phyloP scores from a whole-genome alignment of 2,113 vertebrate genomes.

The Urocolius indicus region DNA sequence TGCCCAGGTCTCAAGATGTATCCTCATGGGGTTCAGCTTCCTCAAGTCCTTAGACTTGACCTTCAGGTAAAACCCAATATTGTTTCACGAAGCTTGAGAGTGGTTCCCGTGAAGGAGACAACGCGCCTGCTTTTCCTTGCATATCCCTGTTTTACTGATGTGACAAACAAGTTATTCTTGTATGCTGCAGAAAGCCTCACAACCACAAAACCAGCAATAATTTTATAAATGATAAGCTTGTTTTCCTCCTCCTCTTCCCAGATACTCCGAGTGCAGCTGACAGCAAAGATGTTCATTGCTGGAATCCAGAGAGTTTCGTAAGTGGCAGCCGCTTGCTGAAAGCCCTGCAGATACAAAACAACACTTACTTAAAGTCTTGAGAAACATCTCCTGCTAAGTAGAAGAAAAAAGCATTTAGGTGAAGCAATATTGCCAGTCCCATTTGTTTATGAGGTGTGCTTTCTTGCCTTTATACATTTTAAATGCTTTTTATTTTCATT shows the following conservation, averaged over 20 bases:
- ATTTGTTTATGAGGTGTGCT: constrained; percentile 21
- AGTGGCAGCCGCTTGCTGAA: constrained; percentile 37
- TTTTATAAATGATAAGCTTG: constrained; percentile 57
- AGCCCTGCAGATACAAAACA: constrained; percentile 60
- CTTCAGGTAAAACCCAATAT: neutral
- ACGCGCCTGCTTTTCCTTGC: accelerated
- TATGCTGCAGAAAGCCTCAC: constrained; percentile 3
- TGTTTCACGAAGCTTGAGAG: neutral
- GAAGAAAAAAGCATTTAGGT: constrained; percentile 46
- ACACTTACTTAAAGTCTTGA: constrained; percentile 52
- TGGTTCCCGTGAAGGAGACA: neutral
- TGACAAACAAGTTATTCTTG: constrained; percentile 44
- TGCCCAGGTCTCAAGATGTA: neutral
- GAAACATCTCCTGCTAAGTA: constrained; percentile 36
- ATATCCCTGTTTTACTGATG: neutral
- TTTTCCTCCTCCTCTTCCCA: constrained; percentile 44
- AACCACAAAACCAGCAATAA: constrained; percentile 60
- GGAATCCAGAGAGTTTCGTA: constrained; percentile 54
- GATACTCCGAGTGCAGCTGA: neutral
- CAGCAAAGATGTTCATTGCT: constrained; percentile 36
- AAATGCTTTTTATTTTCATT: constrained; percentile 29
- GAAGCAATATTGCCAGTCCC: constrained; percentile 39
- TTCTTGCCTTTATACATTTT: constrained; percentile 1
- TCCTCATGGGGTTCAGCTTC: neutral
- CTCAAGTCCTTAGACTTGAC: neutral